These are phyloP conservation scores for Apostichopus parvimensis DNA, from an alignment of 35 echinoderm and acorn worm species.

Conservation along the genomic window DNA sequence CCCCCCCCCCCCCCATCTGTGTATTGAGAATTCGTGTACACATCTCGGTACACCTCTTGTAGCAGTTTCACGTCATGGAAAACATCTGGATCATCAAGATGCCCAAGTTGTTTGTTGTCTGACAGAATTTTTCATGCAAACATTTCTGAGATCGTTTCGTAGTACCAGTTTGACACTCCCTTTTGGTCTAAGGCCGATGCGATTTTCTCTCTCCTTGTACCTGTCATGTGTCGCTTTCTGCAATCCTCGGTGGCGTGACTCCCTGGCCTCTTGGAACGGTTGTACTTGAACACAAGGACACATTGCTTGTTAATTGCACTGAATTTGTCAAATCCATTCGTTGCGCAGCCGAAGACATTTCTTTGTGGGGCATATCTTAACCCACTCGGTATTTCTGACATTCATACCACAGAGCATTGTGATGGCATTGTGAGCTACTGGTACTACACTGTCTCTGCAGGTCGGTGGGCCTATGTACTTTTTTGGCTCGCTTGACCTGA, in stretches of 20 bases:
- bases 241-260: neutral
- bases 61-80: no score
- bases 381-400: constrained; percentile 1
- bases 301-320: neutral
- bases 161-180: neutral
- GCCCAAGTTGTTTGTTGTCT: no score
- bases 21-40: no score
- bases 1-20: no score
- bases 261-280: neutral
- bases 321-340: constrained; percentile 37
- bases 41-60: no score
- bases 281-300: constrained; percentile 29
- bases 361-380: neutral
- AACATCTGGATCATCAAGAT: no score
- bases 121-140: neutral
- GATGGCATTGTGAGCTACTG: neutral
- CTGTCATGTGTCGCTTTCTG: neutral
- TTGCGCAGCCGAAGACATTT: constrained; percentile 8
- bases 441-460: neutral
- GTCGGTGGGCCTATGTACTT: no score
- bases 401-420: neutral
- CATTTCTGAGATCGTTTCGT: neutral
- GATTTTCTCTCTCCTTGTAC: neutral
- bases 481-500: no score
- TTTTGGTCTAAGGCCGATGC: neutral